phyloP scores from a whole-genome alignment of 2,113 vertebrate species.

The Chaetura pelagica region DNA sequence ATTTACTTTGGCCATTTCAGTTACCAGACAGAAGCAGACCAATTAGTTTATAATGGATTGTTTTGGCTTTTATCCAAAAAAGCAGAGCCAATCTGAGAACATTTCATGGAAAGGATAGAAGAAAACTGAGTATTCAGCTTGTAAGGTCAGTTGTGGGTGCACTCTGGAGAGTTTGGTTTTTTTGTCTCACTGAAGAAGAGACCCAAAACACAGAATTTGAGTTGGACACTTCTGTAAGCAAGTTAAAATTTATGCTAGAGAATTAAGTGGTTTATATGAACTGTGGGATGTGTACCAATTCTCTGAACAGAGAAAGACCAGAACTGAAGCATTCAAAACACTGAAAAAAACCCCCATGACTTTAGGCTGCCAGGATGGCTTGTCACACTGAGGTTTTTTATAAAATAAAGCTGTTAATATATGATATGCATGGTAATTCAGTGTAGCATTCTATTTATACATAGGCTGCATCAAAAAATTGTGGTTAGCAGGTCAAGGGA shows the following conservation, averaged over 20 bases:
- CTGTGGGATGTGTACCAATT: accelerated
- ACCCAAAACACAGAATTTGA: not conserved
- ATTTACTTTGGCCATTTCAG: not conserved
- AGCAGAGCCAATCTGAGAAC: not conserved
- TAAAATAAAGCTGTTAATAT: not conserved
- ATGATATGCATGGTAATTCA: not conserved
- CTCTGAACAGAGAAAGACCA: not conserved
- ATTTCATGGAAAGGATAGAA: not conserved
- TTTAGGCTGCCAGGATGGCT: not conserved
- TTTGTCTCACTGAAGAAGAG: not conserved
- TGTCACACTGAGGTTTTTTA: not conserved
- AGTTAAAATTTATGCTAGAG: not conserved
- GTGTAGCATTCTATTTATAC: not conserved
- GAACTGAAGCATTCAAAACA: not conserved
- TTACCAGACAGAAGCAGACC: not conserved
- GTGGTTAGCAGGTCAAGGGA: too few species aligned
- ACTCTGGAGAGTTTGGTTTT: not conserved
- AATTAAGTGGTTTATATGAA: not conserved
- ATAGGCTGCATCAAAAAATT: too few species aligned
- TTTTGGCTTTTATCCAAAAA: not conserved
- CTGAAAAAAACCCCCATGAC: not conserved
- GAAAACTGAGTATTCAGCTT: not conserved
- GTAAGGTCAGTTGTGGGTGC: not conserved
- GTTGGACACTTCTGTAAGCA: not conserved
- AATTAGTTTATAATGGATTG: not conserved